These are phyloP conservation scores for Cephalopholis sonnerati DNA, from an alignment of 2,113 vertebrate species.

Conservation along the genomic window DNA sequence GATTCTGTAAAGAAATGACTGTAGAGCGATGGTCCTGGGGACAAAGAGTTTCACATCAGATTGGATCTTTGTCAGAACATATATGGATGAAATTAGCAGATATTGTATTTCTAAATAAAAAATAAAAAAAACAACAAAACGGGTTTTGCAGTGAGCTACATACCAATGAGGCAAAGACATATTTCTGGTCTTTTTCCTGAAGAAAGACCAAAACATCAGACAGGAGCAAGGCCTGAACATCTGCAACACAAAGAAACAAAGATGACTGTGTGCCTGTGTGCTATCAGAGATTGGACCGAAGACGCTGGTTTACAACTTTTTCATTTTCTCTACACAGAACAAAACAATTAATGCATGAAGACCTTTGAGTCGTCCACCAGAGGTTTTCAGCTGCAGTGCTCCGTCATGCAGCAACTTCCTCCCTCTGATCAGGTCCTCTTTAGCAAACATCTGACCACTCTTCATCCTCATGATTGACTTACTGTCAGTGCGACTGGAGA, in stretches of 20 bases:
- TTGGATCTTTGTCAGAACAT: neutral
- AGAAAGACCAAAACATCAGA: conserved; percentile 93
- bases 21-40: conserved; percentile 93
- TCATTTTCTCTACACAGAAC: neutral
- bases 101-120: neutral
- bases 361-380: conserved; percentile 91
- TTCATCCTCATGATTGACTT: conserved; percentile 98
- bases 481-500: conserved; percentile 86
- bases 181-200: conserved; percentile 98
- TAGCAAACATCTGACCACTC: conserved; percentile 95
- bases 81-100: neutral
- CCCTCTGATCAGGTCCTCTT: conserved; percentile 89
- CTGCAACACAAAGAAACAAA: conserved; percentile 72
- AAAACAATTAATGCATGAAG: neutral
- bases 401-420: conserved; percentile 91
- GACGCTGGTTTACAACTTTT: neutral
- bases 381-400: conserved; percentile 87
- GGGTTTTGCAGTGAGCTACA: conserved; percentile 48
- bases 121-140: too few species aligned
- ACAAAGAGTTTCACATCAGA: conserved; percentile 16
- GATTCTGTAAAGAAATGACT: conserved; percentile 93
- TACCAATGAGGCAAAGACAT: conserved; percentile 93
- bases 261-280: neutral
- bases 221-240: conserved; percentile 93
- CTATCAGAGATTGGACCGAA: neutral